Evolutionary conservation across 2,113 vertebrate genomes (phyloP), one percentile per base, ranked within the genome.

Genomic region (Jacana jacana): DNA sequence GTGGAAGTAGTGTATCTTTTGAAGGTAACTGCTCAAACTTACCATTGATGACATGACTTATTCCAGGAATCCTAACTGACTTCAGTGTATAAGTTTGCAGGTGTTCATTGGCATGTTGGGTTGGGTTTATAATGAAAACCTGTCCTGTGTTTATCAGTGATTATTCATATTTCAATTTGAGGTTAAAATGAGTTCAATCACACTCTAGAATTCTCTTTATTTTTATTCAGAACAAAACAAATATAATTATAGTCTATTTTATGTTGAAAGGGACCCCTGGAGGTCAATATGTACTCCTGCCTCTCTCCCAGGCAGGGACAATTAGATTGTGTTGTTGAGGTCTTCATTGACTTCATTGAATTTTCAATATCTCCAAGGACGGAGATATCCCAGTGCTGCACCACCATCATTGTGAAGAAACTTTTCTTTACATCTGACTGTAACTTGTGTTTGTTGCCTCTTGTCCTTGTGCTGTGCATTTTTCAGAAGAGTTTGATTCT

Each of bases 21-120:
- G 75, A 88, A 65, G 68, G 90, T 93, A 42, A 40, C 54, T 66
- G 63, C 61, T 90, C 64, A 77, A 80, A 95, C 83, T 42, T 89
- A 81, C 60, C 22, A 39, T 91, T 60, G 52, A 55, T 91, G 65
- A 49, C 63, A 51, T 37, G 33, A 20, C 46, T 88, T 95, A 80
- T 60, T 86, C 48, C 17, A 55, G 68, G 64, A 88, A 73, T 89
- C 40, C 17, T 85, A 37, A 69, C 31, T 86, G 44, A 71, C 46
- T 81, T 69, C 30, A 58, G 25, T 44, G 18, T 72, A 4, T 42
- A 8, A 71, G 60, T 86, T 65, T 73, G 57, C 55, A 81, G 55
- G 51, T 86, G 20, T 15, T 73, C 60, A 35, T 22, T 86, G 91
- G 33, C 65, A 37, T 13, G 19, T 86, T 77, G 68, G 40, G 25